phyloP scores from a whole-genome alignment of 2,113 vertebrate genomes.

The Athene noctua region DNA sequence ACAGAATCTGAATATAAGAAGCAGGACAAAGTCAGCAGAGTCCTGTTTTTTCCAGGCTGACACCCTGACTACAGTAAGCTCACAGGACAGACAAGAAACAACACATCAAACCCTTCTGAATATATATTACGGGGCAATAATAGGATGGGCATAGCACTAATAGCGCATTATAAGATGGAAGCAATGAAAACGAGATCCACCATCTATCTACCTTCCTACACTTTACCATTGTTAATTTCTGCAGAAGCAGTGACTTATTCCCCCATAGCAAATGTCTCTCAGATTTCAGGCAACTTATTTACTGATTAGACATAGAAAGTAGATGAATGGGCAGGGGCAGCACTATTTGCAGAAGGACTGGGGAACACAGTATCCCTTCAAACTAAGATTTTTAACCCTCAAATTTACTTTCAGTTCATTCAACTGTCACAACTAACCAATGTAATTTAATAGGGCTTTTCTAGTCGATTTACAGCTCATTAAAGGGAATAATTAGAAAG shows the following conservation, averaged over 20 bases:
- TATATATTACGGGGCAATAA: rapidly evolving
- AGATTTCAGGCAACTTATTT: background rate
- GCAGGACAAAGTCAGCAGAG: background rate
- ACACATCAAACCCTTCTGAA: background rate
- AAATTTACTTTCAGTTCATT: background rate
- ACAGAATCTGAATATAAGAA: background rate
- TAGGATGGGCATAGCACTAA: background rate
- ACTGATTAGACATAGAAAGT: background rate
- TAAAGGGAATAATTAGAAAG: background rate
- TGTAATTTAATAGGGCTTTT: background rate
- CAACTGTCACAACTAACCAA: background rate
- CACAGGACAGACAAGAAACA: background rate
- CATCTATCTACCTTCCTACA: background rate
- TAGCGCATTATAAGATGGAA: background rate
- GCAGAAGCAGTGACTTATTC: background rate
- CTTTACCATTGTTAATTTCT: background rate
- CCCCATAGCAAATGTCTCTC: background rate
- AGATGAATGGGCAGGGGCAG: background rate
- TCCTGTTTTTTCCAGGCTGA: background rate
- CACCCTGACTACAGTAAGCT: background rate
- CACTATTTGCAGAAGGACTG: background rate
- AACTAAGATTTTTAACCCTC: background rate
- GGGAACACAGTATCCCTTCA: background rate
- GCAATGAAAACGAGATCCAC: background rate
- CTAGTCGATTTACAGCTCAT: background rate